Conservation (phyloP, 2,113 vertebrate species). For the Lophotis ruficrista region DNA sequence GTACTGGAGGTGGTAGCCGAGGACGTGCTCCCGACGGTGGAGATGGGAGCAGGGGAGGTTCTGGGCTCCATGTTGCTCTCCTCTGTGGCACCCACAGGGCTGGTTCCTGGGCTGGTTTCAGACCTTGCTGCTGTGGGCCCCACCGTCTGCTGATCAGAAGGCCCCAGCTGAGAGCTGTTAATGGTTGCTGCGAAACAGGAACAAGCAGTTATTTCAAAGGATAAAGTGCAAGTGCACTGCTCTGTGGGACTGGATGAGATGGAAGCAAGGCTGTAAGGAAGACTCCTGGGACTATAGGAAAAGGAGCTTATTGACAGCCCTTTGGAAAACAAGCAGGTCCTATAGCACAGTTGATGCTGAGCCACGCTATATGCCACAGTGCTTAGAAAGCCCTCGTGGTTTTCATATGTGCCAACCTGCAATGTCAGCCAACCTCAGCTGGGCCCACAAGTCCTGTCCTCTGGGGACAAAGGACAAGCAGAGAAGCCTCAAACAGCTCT, state of each 20-base stretch:
- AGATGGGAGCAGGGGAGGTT: not conserved
- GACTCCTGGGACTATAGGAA: not conserved
- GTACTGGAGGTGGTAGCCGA: not conserved
- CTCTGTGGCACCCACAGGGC: not conserved
- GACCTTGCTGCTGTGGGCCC: not conserved
- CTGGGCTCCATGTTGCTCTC: not conserved
- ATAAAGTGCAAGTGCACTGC: not conserved
- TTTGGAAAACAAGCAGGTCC: not conserved
- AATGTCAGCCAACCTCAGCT: not conserved
- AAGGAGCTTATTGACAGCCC: not conserved
- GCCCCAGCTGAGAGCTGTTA: not conserved
- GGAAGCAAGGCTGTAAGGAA: not conserved
- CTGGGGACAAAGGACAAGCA: not conserved
- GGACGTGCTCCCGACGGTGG: accelerated
- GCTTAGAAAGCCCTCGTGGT: not conserved
- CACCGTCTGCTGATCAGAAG: not conserved
- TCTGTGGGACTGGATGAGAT: not conserved
- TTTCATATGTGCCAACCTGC: not conserved
- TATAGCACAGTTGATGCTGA: not conserved
- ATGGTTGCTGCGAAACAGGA: slow-evolving; percentile 26
- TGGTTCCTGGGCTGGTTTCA: not conserved
- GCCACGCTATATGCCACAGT: not conserved
- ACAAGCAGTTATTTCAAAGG: slow-evolving; percentile 11
- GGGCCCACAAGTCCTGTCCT: not conserved
- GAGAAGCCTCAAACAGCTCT: not conserved